phyloP scores from a whole-genome alignment of 1,140 invertebrate species.

The Anastrepha ludens region DNA sequence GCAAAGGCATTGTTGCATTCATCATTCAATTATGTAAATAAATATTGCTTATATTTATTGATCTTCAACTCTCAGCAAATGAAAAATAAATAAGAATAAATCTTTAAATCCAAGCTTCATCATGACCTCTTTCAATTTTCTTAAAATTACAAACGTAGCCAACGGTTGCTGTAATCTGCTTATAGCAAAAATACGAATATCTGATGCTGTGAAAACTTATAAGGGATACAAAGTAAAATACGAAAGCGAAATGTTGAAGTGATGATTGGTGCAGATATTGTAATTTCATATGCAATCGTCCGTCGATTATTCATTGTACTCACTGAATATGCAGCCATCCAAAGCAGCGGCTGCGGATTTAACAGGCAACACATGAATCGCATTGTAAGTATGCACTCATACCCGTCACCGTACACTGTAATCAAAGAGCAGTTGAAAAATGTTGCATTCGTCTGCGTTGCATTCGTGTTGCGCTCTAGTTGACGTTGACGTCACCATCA shows the following conservation, averaged over 20 bases:
- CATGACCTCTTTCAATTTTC: constrained; percentile 22
- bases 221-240: constrained; percentile 18
- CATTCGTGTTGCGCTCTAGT: background rate
- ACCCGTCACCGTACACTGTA: background rate
- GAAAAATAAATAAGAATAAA: constrained; percentile 46
- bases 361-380: background rate
- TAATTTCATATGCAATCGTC: constrained; percentile 45
- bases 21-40: no score
- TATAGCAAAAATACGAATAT: constrained; percentile 15
- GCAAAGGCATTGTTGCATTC: no score
- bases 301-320: constrained; percentile 33
- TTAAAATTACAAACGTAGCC: constrained; percentile 1
- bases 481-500: background rate
- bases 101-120: background rate
- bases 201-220: constrained; percentile 37
- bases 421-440: background rate
- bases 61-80: background rate
- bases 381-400: background rate
- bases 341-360: background rate
- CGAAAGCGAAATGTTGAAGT: constrained; percentile 31
- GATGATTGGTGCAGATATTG: constrained; percentile 49
- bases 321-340: background rate
- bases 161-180: constrained; percentile 7
- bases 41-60: background rate
- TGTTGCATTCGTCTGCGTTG: background rate